A percentile compares a stretch with the other conserved stretches of the same genome.
Conservation (phyloP, 1,140 invertebrate genomes). For the Arion vulgaris region DNA sequence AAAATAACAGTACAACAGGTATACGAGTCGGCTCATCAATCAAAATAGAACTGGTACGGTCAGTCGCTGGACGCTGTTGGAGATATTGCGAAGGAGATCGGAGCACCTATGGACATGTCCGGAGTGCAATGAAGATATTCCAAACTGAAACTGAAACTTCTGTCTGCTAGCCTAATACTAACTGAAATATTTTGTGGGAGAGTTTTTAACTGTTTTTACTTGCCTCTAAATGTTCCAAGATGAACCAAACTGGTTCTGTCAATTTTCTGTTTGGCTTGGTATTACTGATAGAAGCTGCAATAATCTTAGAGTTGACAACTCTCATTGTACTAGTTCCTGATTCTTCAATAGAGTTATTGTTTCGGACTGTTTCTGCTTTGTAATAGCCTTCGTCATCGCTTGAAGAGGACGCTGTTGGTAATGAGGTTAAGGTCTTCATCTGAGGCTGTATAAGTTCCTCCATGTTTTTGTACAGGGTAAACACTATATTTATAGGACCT, state of each 20-base stretch:
- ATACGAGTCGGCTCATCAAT: too few species aligned
- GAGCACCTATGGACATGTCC: too few species aligned
- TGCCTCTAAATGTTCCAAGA: slow-evolving; percentile 19
- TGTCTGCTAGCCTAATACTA: too few species aligned
- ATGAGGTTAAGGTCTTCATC: background rate
- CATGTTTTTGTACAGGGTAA: slow-evolving; percentile 30
- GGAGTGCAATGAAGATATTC: too few species aligned
- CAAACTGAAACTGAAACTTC: too few species aligned
- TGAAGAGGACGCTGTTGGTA: background rate
- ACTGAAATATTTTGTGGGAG: too few species aligned
- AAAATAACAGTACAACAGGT: too few species aligned
- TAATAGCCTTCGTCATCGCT: background rate
- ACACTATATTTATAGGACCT: slow-evolving; percentile 27
- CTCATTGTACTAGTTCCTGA: background rate
- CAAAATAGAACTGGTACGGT: too few species aligned
- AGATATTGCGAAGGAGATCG: too few species aligned
- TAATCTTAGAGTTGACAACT: slow-evolving; percentile 29
- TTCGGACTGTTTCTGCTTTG: background rate
- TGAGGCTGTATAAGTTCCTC: slow-evolving; percentile 26
- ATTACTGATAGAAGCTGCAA: slow-evolving; percentile 19
- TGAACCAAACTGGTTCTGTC: slow-evolving; percentile 24
- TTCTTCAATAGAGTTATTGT: background rate
- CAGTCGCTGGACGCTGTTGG: too few species aligned
- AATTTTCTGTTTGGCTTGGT: background rate
- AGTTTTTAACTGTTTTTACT: too few species aligned